Percentiles rank a stretch among this genome's conserved stretches.
Evolutionary conservation across 2,113 vertebrate species (phyloP).

Genomic region (Pygoscelis antarcticus): DNA sequence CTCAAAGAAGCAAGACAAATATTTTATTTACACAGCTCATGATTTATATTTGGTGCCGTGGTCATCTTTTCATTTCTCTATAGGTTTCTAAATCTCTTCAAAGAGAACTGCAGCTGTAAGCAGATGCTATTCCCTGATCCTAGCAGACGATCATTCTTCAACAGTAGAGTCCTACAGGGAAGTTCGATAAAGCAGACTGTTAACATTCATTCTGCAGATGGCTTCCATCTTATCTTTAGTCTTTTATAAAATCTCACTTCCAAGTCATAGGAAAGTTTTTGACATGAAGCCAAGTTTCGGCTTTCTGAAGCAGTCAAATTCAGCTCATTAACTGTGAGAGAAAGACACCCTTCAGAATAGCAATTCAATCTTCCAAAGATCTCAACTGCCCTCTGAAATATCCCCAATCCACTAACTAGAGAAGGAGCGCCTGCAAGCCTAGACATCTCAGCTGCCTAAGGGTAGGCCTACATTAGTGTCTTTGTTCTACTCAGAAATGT

Average conservation of each 20-base stretch:
- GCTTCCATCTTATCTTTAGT: not conserved
- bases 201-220: not conserved
- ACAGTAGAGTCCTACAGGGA: not conserved
- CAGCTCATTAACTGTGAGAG: not conserved
- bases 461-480: not conserved
- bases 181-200: not conserved
- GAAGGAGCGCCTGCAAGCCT: not conserved
- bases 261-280: not conserved
- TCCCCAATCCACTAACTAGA: not conserved
- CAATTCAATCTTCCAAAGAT: not conserved
- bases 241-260: not conserved
- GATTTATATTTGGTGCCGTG: not conserved
- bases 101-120: not conserved
- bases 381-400: not conserved
- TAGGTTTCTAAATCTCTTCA: not conserved
- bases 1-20: not conserved
- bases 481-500: not conserved
- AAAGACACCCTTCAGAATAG: not conserved
- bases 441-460: not conserved
- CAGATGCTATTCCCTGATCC: not conserved
- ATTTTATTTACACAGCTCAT: slow-evolving; percentile 2
- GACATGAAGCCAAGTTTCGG: not conserved
- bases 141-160: not conserved
- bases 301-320: not conserved
- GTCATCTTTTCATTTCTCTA: not conserved